Conservation (phyloP, 1,140 invertebrate species). For the Rhizoglyphus robini region DNA sequence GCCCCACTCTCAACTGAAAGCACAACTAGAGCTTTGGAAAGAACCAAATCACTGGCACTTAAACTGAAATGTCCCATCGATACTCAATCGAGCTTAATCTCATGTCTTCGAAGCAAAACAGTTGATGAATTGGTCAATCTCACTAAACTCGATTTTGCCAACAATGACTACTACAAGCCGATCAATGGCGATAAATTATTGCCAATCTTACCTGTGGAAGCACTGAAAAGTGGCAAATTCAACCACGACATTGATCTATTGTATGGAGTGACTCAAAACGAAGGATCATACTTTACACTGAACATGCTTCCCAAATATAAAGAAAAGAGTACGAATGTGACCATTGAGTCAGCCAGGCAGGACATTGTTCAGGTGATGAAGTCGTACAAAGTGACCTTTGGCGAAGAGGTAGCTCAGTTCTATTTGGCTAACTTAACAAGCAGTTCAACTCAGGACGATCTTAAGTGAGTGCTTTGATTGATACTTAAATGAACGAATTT, state of each 20-base stretch:
- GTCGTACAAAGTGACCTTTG: background rate
- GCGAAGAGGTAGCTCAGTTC: background rate
- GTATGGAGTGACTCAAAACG: background rate
- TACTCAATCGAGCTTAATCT: background rate
- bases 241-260: background rate
- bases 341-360: background rate
- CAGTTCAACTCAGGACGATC: background rate
- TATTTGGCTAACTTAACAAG: background rate
- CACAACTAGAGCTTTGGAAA: constrained; percentile 58
- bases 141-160: no score
- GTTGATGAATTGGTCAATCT: background rate
- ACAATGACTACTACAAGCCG: background rate
- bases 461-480: background rate
- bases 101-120: background rate
- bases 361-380: background rate
- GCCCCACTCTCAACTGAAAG: constrained; percentile 43
- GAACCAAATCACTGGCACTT: constrained; percentile 37
- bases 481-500: no score
- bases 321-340: background rate
- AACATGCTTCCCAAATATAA: background rate
- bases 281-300: constrained; percentile 12
- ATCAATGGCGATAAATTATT: background rate
- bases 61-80: background rate
- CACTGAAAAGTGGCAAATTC: constrained; percentile 10
- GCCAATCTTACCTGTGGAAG: constrained; percentile 12